Evolutionary conservation across 2,113 vertebrate genomes (phyloP), one percentile per base, ranked within the genome.

Genomic region (Triplophysa siluroides): DNA sequence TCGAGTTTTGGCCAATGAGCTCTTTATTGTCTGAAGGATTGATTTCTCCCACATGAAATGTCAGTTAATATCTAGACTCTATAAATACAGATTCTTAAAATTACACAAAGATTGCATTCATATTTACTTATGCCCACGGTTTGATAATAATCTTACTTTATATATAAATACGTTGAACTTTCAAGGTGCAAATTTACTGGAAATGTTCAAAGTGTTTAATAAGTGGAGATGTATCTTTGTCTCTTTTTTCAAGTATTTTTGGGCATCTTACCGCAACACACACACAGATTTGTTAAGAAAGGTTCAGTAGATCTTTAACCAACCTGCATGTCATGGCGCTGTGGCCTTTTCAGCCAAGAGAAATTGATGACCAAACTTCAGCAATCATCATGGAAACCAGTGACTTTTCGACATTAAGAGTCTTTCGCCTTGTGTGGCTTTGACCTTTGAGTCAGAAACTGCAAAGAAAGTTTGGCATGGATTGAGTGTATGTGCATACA

Each of bases 321-420:
- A 73, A 81, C 72, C 79, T 82, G 76, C 82, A 87, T 76, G 73
- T 29, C 73, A 19, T 43, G 61, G 86, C 85, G 73, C 80, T 87
- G 72, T 90, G 89, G 85, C 91, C 88, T 91, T 92, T 92, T 86
- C 86, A 90, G 73, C 85, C 81, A 78, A 70, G 79, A 65, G 82
- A 85, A 11, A 76, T 68, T 78, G 76, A 65, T 82, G 84, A 90
- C 89, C 88, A 92, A 90, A 88, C 87, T 89, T 89, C 84, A 66
- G 81, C 66, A 83, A 89, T 88, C 90, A 88, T 89, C 90, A 91
- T 89, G 90, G 89, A 85, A 92, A 92, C 87, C 60, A 56, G 83
- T 87, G 87, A 88, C 87, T 89, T 86, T 62, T 76, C 89, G 86
- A 91, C 89, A 91, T 93, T 91, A 91, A 85, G 87, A 89, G 81